Conservation (phyloP, 2,888 invertebrate genomes). For the Cryptophagus acutangulus region DNA sequence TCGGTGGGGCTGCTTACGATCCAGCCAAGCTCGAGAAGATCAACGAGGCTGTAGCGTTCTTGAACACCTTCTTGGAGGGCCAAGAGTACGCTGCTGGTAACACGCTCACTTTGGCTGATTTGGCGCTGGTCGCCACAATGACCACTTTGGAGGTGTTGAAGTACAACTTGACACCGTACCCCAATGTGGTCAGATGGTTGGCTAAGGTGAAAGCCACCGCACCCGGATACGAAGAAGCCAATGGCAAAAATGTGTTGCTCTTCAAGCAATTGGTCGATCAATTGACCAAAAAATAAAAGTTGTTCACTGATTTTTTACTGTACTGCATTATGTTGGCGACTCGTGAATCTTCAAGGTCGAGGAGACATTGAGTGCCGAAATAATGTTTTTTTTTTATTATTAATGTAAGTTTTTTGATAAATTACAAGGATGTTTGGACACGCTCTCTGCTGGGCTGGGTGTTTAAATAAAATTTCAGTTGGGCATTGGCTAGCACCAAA, state of each 20-base stretch:
- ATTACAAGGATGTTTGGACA: too few relatives aligned
- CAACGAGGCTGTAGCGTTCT: constrained; percentile 61
- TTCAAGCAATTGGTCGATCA: constrained; percentile 40
- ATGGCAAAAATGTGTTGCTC: constrained; percentile 36
- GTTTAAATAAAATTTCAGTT: too few relatives aligned
- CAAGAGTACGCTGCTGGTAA: constrained; percentile 69
- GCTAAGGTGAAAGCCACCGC: constrained; percentile 54
- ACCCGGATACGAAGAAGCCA: constrained; percentile 53
- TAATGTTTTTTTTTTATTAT: too few relatives aligned
- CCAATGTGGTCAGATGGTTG: constrained; percentile 63
- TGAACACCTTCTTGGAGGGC: constrained; percentile 68
- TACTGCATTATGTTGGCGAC: too few relatives aligned
- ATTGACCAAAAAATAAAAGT: constrained; percentile 33
- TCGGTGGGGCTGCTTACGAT: constrained; percentile 50
- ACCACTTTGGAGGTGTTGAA: constrained; percentile 61
- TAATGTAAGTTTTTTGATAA: too few relatives aligned
- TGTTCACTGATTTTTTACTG: too few relatives aligned
- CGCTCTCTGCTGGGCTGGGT: too few relatives aligned
- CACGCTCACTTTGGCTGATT: constrained; percentile 72
- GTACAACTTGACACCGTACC: constrained; percentile 63
- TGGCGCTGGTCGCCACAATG: constrained; percentile 62
- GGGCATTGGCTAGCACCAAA: too few relatives aligned
- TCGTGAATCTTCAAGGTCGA: too few relatives aligned
- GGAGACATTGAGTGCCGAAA: too few relatives aligned
- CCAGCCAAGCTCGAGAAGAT: constrained; percentile 64